Percentiles rank a stretch among this genome's conserved stretches.
Evolutionary conservation across 1,140 invertebrate genomes (phyloP).

Genomic region (Andrena cerasifolii): DNA sequence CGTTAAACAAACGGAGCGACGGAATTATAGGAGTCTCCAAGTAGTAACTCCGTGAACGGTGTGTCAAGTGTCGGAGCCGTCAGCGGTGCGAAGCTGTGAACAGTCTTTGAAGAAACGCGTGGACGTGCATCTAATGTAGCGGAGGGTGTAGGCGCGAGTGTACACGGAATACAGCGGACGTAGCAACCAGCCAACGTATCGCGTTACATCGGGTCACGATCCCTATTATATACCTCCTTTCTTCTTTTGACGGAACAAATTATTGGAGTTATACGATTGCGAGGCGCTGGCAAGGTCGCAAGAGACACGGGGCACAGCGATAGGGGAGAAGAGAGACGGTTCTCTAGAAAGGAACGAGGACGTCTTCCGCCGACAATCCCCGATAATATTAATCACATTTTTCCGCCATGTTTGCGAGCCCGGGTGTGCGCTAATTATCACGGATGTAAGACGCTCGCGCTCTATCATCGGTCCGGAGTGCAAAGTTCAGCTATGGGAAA

Average conservation of each 20-base stretch:
- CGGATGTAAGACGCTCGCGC: constrained; percentile 19
- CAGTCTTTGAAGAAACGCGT: constrained; percentile 33
- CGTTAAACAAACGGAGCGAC: not conserved
- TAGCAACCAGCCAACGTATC: constrained; percentile 50
- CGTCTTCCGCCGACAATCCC: constrained; percentile 6
- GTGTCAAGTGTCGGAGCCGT: not conserved
- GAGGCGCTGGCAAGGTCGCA: constrained; percentile 23
- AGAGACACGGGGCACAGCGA: accelerated
- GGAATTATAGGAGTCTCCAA: no score
- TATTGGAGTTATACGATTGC: constrained; percentile 58
- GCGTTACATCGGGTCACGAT: constrained; percentile 66
- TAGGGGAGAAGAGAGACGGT: not conserved
- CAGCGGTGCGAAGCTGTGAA: not conserved
- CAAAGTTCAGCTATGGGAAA: constrained; percentile 40
- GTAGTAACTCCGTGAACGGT: not conserved
- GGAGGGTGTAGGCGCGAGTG: not conserved
- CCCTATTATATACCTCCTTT: constrained; percentile 62
- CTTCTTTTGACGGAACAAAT: constrained; percentile 58
- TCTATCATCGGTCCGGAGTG: constrained; percentile 9
- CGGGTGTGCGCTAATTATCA: constrained; percentile 20
- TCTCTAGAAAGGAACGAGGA: not conserved
- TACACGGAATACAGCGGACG: constrained; percentile 23
- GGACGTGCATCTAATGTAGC: constrained; percentile 17
- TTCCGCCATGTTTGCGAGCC: not conserved
- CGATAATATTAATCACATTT: constrained; percentile 47